These are phyloP conservation scores for Papilio polytes DNA, from an alignment of 1,140 invertebrate genomes.

Conservation along the genomic window DNA sequence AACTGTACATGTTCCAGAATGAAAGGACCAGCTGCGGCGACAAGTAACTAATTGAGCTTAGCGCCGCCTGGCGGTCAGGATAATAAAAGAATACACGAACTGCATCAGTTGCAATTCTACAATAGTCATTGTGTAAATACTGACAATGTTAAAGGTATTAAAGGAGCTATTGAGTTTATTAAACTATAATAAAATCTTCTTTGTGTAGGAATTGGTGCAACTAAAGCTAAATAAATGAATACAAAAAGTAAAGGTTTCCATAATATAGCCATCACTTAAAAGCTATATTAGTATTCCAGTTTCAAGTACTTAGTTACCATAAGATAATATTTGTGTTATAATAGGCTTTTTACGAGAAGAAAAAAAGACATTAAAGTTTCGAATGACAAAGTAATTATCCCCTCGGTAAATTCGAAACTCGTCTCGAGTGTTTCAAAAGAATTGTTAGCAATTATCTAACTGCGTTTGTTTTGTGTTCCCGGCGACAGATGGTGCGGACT, in stretches of 20 bases:
- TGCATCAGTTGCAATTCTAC: background rate
- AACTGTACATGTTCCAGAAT: background rate
- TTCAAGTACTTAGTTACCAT: too few relatives aligned
- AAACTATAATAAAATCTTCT: background rate
- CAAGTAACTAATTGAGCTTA: background rate
- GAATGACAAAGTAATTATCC: background rate
- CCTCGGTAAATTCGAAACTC: background rate
- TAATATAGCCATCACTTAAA: too few relatives aligned
- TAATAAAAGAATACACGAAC: background rate
- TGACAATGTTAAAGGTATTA: background rate
- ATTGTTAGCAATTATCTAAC: constrained; percentile 6
- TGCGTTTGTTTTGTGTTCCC: constrained; percentile 1
- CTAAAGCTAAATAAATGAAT: too few relatives aligned
- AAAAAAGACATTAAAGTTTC: background rate
- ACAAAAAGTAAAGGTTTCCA: too few relatives aligned
- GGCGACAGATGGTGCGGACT: background rate
- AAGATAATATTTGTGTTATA: too few relatives aligned
- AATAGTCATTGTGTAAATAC: background rate
- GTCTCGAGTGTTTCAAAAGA: background rate
- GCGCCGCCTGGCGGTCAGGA: background rate
- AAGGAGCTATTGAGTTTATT: background rate
- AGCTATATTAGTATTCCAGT: too few relatives aligned
- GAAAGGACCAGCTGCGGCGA: background rate
- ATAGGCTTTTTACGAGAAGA: too few relatives aligned
- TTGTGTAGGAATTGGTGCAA: too few relatives aligned